phyloP scores from a whole-genome alignment of 2,113 vertebrate species.

The Copsychus sechellarum region DNA sequence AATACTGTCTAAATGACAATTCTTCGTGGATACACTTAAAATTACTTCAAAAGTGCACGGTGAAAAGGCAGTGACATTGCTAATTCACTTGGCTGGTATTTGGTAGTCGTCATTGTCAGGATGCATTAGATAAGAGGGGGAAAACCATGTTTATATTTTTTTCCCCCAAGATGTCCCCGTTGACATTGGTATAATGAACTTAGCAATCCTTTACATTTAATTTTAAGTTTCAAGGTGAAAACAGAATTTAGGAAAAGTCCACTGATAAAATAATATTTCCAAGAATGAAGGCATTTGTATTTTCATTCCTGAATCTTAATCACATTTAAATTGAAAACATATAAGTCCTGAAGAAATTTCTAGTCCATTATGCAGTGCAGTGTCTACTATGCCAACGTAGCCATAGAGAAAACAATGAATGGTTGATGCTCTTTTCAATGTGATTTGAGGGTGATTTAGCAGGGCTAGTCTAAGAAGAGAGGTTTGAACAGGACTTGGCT shows the following conservation, averaged over 20 bases:
- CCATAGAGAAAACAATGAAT: background rate
- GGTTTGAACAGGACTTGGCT: background rate
- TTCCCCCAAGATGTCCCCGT: slow-evolving; percentile 74
- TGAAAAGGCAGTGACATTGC: background rate
- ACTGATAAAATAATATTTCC: background rate
- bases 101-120: slow-evolving; percentile 5
- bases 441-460: background rate
- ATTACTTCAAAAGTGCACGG: background rate
- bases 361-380: background rate
- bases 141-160: slow-evolving; percentile 74
- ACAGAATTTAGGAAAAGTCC: slow-evolving; percentile 16
- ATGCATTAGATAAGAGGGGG: slow-evolving; percentile 69
- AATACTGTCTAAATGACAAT: slow-evolving; percentile 12
- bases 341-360: background rate
- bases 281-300: background rate
- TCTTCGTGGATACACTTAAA: background rate
- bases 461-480: background rate
- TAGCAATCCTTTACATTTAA: slow-evolving; percentile 78
- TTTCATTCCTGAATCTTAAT: background rate
- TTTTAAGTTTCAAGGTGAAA: slow-evolving; percentile 63
- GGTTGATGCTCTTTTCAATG: background rate
- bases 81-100: slow-evolving; percentile 1
- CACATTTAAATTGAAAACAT: background rate
- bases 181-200: slow-evolving; percentile 80
- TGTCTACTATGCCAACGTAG: background rate